phyloP scores from a whole-genome alignment of 2,888 invertebrate species.

The Cyclophora punctaria region DNA sequence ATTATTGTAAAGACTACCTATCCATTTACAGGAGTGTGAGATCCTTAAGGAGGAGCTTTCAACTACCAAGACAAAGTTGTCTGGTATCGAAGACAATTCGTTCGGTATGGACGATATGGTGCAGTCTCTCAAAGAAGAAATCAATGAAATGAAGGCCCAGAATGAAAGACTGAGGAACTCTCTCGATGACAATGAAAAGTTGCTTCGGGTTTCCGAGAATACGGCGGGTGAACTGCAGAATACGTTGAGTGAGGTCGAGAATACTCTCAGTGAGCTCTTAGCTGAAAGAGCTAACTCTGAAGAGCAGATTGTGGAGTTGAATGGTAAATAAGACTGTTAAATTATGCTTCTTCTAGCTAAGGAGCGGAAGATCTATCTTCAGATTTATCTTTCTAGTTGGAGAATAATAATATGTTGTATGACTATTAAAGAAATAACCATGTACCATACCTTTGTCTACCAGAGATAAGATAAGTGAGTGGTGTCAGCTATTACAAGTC shows the following conservation, averaged over 20 bases:
- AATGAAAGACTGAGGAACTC: conserved; percentile 79
- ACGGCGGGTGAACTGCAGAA: conserved; percentile 88
- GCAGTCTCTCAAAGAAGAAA: conserved; percentile 77
- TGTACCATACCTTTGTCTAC: no score
- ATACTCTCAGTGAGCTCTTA: conserved; percentile 79
- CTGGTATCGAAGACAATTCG: conserved; percentile 81
- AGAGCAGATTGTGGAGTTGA: conserved; percentile 67
- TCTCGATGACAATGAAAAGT: conserved; percentile 78
- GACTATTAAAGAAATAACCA: no score
- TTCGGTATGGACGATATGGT: conserved; percentile 84
- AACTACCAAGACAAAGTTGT: conserved; percentile 73
- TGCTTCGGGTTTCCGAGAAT: conserved; percentile 80
- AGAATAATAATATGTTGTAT: no score
- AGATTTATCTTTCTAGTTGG: no score
- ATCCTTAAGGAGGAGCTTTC: conserved; percentile 78
- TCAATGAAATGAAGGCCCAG: conserved; percentile 69
- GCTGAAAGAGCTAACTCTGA: conserved; percentile 60
- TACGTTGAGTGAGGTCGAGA: conserved; percentile 82
- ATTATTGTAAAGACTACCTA: background rate
- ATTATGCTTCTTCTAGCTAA: no score
- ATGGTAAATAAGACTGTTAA: conserved; percentile 34
- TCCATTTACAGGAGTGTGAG: conserved; percentile 76
- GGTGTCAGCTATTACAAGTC: no score
- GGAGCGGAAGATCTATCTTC: no score
- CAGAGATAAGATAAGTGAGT: no score